Percentiles rank a stretch among this genome's conserved stretches.
Evolutionary conservation across 2,797 vertebrate species (phyloP).

Genomic region (Ctenochaetus hawaiiensis): DNA sequence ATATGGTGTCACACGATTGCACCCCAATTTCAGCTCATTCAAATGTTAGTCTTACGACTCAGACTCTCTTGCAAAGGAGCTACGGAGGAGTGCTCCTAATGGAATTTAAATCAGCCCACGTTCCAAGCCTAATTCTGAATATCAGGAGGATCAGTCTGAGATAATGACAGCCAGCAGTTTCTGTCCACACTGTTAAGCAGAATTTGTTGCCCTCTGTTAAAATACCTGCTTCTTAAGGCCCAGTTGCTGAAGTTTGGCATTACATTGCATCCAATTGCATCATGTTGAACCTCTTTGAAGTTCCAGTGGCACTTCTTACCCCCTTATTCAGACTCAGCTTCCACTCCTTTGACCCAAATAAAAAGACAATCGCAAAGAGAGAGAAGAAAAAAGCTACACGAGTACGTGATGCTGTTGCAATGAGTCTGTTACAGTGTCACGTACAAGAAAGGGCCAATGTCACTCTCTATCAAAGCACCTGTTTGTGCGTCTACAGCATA

Average conservation of each 20-base stretch:
- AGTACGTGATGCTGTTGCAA: conserved; percentile 48
- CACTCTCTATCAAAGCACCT: conserved; percentile 34
- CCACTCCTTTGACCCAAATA: conserved; percentile 78
- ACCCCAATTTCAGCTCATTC: conserved; percentile 79
- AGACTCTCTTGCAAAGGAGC: conserved; percentile 53
- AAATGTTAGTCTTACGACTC: conserved; percentile 70
- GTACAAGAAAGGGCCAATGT: conserved; percentile 27
- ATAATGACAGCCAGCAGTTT: conserved; percentile 72
- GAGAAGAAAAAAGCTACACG: conserved; percentile 22
- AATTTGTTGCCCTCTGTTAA: conserved; percentile 66
- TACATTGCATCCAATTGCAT: conserved; percentile 82
- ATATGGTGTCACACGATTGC: conserved; percentile 76
- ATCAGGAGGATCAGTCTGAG: conserved; percentile 71
- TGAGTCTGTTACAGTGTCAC: conserved; percentile 26
- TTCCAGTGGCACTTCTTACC: conserved; percentile 79
- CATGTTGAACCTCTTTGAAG: conserved; percentile 82
- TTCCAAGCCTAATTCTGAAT: conserved; percentile 66
- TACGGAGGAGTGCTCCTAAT: conserved; percentile 52
- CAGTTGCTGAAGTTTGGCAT: conserved; percentile 70
- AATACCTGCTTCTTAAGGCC: conserved; percentile 77
- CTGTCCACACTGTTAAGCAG: conserved; percentile 62
- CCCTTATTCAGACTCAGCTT: conserved; percentile 70
- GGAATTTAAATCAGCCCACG: conserved; percentile 73
- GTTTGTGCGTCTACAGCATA: conserved; percentile 28
- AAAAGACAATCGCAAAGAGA: conserved; percentile 59